Percentiles rank a stretch among this genome's conserved stretches.
These are phyloP conservation scores for Drosophila hydei DNA, from an alignment of 1,140 invertebrate genomes.

Conservation along the genomic window DNA sequence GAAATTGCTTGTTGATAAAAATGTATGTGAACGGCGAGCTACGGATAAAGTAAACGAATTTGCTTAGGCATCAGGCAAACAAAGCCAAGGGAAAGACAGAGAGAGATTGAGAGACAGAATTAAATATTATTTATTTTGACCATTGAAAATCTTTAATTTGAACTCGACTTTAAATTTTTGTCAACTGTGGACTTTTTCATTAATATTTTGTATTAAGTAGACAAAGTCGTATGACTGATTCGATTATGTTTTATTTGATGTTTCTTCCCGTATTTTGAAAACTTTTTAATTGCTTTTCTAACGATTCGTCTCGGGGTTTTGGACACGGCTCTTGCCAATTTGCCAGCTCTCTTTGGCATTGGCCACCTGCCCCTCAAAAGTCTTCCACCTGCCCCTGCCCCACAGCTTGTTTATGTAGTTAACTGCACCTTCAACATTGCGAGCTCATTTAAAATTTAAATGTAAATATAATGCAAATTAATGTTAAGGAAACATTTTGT, in stretches of 20 bases:
- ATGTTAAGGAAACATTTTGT: slow-evolving; percentile 72
- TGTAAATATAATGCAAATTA: slow-evolving; percentile 80
- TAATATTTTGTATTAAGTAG: no score
- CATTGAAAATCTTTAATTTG: no score
- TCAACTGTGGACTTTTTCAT: no score
- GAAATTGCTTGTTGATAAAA: slow-evolving; percentile 13
- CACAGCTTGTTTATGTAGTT: slow-evolving; percentile 17
- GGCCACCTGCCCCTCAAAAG: slow-evolving; percentile 23
- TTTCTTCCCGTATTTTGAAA: background rate
- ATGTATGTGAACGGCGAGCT: background rate
- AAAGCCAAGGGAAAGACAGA: no score
- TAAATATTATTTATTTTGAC: no score
- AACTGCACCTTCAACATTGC: slow-evolving; percentile 44
- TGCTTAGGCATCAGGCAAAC: background rate
- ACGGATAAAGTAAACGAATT: background rate
- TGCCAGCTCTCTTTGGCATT: slow-evolving; percentile 26
- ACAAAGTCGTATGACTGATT: background rate
- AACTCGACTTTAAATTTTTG: background rate
- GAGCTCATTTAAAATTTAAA: slow-evolving; percentile 72
- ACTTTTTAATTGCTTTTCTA: slow-evolving; percentile 19
- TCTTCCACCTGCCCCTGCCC: background rate
- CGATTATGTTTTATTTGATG: background rate
- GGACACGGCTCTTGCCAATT: slow-evolving; percentile 4
- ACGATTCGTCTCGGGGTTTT: slow-evolving; percentile 21
- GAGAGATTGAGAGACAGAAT: no score